Evolutionary conservation across 1,140 invertebrate genomes (phyloP).

Genomic region (Drosophila sp.): DNA sequence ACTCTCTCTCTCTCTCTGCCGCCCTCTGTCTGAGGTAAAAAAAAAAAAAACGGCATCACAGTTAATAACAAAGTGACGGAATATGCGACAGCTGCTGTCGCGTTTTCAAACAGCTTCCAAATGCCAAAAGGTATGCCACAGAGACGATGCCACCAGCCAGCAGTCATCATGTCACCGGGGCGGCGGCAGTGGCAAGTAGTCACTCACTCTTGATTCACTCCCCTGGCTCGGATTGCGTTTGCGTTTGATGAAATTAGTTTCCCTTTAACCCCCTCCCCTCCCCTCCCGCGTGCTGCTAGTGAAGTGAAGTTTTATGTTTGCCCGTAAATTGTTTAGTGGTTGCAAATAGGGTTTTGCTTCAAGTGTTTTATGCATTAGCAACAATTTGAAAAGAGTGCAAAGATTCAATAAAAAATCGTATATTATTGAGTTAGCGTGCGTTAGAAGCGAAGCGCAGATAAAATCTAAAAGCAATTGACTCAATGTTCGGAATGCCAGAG

Average conservation of each 20-base stretch:
- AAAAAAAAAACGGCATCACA: slow-evolving; percentile 46
- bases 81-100: slow-evolving; percentile 74
- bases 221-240: slow-evolving; percentile 4
- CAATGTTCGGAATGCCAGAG: no score
- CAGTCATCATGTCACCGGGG: slow-evolving; percentile 56
- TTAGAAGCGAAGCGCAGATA: not conserved
- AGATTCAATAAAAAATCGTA: not conserved
- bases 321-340: slow-evolving; percentile 20
- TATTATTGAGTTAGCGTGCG: not conserved
- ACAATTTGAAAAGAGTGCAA: slow-evolving; percentile 10
- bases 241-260: slow-evolving; percentile 71
- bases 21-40: slow-evolving; percentile 18
- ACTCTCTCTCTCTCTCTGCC: not conserved
- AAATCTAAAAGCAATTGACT: no score
- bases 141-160: slow-evolving; percentile 21
- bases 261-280: not conserved
- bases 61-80: slow-evolving; percentile 77
- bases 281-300: slow-evolving; percentile 18
- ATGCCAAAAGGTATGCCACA: slow-evolving; percentile 71
- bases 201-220: slow-evolving; percentile 20
- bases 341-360: slow-evolving; percentile 5
- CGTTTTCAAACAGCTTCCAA: slow-evolving; percentile 73
- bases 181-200: slow-evolving; percentile 29
- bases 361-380: slow-evolving; percentile 11
- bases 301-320: slow-evolving; percentile 16